Conservation (phyloP, 2,113 vertebrate species). For the Coregonus clupeaformis region DNA sequence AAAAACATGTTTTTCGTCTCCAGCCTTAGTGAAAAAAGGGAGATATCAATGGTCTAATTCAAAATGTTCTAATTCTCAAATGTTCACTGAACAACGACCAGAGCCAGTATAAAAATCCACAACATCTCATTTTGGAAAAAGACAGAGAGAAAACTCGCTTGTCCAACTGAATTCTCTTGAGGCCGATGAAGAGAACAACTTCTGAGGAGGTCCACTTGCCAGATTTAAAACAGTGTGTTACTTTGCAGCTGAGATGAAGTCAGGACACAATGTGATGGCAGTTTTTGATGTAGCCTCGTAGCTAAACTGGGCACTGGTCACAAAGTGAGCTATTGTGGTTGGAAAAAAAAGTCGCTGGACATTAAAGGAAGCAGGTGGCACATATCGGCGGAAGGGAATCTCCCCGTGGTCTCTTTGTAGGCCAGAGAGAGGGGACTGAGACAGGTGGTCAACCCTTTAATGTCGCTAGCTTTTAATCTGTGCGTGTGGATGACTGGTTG, state of each 20-base stretch:
- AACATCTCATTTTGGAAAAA: neutral
- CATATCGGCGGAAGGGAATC: conserved; percentile 54
- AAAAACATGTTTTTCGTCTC: neutral
- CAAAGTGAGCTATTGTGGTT: conserved; percentile 55
- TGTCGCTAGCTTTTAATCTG: conserved; percentile 66
- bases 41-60: conserved; percentile 2
- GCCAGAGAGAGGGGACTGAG: conserved; percentile 40
- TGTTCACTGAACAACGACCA: neutral
- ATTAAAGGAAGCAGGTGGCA: conserved; percentile 68
- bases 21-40: neutral
- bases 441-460: conserved; percentile 74
- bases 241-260: conserved; percentile 36
- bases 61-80: neutral
- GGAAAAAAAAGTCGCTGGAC: conserved; percentile 46
- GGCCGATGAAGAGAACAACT: neutral
- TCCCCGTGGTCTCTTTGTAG: conserved; percentile 65
- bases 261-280: conserved; percentile 24
- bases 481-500: conserved; percentile 41
- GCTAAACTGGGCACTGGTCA: conserved; percentile 48
- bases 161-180: neutral
- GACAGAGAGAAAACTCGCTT: neutral
- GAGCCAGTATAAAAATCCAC: neutral
- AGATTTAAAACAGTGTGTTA: conserved; percentile 12
- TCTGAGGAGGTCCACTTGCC: neutral
- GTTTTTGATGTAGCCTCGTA: conserved; percentile 16